phyloP scores from a whole-genome alignment of 2,113 vertebrate species.

The Phylloscopus trochiloides region DNA sequence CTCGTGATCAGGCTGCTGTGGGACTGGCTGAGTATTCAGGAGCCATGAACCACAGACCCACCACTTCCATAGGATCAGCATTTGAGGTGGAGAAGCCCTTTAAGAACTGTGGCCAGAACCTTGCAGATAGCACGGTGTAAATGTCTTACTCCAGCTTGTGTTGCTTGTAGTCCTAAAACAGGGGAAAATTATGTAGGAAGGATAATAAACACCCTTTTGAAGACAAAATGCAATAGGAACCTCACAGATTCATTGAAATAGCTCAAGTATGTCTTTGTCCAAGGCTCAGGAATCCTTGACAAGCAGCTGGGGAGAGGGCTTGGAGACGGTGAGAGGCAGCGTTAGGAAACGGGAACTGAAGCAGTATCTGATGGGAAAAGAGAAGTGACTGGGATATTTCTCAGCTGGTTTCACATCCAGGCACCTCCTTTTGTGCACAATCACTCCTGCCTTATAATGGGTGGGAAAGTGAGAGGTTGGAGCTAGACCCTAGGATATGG shows the following conservation, averaged over 20 bases:
- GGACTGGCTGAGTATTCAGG: not conserved
- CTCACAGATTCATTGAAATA: not conserved
- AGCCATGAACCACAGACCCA: not conserved
- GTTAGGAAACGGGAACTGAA: conserved; percentile 27
- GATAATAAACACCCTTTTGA: not conserved
- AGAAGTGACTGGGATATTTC: conserved; percentile 9
- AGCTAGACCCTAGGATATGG: not conserved
- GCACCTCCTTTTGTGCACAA: not conserved
- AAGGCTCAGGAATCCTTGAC: not conserved
- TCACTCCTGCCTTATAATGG: not conserved
- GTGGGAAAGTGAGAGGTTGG: not conserved
- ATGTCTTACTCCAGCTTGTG: not conserved
- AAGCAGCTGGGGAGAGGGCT: not conserved
- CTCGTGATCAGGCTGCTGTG: fast-evolving
- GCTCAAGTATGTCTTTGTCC: not conserved
- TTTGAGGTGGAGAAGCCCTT: not conserved
- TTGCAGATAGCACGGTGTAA: not conserved
- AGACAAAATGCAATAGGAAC: not conserved
- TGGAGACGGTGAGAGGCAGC: not conserved
- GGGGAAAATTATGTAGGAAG: not conserved
- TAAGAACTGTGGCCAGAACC: not conserved
- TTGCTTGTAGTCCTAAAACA: too few relatives aligned
- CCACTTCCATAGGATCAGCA: not conserved
- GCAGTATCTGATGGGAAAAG: conserved; percentile 31
- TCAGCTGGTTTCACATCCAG: conserved; percentile 42